Evolutionary conservation across 2,888 invertebrate species (phyloP).

Genomic region (Melieria crassipennis): DNA sequence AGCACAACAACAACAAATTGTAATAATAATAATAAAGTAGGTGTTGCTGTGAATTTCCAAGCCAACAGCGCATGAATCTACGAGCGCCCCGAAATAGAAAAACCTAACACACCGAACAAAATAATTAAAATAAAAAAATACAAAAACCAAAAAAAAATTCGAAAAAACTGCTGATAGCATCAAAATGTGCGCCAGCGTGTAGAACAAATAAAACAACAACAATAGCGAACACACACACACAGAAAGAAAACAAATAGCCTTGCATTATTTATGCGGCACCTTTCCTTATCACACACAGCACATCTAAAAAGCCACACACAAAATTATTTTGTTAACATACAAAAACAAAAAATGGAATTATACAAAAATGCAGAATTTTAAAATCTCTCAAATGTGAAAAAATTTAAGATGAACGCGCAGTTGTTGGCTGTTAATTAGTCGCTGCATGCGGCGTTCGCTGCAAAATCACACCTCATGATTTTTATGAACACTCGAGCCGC

Average conservation of each 20-base stretch:
- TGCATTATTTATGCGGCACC: constrained; percentile 44
- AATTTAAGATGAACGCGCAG: neutral
- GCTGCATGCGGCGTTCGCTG: constrained; percentile 9
- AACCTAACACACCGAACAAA: neutral
- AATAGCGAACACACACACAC: constrained; percentile 7
- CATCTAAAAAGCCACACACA: constrained; percentile 3
- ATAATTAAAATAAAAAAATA: no score
- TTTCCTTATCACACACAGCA: constrained; percentile 1
- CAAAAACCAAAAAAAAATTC: neutral
- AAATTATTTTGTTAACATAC: neutral
- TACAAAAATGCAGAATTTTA: neutral
- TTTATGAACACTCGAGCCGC: constrained; percentile 15
- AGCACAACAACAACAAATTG: neutral
- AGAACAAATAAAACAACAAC: neutral
- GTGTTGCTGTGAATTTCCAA: constrained; percentile 47
- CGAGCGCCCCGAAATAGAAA: neutral
- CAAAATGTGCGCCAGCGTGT: constrained; percentile 1
- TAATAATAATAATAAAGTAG: constrained; percentile 52
- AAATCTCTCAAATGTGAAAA: neutral
- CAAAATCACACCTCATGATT: constrained; percentile 44
- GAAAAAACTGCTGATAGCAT: no score
- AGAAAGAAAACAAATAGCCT: constrained; percentile 11
- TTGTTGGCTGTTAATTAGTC: constrained; percentile 2
- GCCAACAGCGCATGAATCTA: constrained; percentile 36
- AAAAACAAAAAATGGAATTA: neutral